These are phyloP conservation scores for Cephonodes hylas DNA, from an alignment of 2,888 invertebrate genomes.

Conservation along the genomic window DNA sequence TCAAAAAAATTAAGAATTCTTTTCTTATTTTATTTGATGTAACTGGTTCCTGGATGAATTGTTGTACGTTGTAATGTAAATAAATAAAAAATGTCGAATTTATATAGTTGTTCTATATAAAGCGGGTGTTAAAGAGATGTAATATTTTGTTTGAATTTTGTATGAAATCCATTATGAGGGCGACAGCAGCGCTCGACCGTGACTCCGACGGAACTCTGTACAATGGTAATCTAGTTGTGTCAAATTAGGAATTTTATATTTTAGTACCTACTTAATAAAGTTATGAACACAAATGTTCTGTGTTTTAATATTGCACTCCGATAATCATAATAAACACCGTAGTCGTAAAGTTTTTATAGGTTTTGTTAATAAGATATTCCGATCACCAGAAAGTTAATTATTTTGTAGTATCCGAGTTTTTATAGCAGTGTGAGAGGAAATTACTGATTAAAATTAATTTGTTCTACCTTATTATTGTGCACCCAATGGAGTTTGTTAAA, in stretches of 20 bases:
- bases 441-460: not conserved
- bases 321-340: not conserved
- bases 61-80: conserved; percentile 43
- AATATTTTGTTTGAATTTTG: conserved; percentile 16
- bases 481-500: not conserved
- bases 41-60: not conserved
- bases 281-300: conserved; percentile 38
- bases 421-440: not conserved
- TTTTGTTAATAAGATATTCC: not conserved
- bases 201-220: not conserved
- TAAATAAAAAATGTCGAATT: conserved; percentile 51
- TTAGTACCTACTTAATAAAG: conserved; percentile 61
- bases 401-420: not conserved
- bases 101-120: conserved; percentile 28
- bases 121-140: not conserved
- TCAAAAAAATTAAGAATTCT: not conserved
- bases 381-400: not conserved
- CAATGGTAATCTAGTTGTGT: conserved; percentile 37
- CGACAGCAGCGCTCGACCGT: not conserved
- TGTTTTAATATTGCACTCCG: conserved; percentile 17
- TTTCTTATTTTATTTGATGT: not conserved
- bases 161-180: conserved; percentile 15
- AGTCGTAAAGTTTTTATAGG: not conserved
- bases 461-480: not conserved
- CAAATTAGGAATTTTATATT: conserved; percentile 61